Evolutionary conservation across 2,888 invertebrate species (phyloP), one percentile per base, ranked within the genome.

Genomic region (Ennomos quercinarius): DNA sequence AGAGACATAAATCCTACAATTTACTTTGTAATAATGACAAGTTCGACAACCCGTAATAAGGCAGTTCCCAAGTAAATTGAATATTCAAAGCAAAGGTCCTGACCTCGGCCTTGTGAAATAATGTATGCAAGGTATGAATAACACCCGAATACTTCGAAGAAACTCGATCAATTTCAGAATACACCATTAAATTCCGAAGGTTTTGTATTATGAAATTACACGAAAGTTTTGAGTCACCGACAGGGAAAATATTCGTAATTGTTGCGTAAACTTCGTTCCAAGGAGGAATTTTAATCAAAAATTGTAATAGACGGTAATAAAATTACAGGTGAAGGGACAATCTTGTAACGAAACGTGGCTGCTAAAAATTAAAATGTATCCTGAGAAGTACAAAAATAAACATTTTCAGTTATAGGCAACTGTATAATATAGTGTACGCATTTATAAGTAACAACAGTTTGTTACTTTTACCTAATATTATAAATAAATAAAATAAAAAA

Each of bases 131-230:
- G 10, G 13, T 38, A 45, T 40, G 38, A 70, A 66, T 70, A 71
- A 70, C 63, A 70, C 66, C 66, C 59, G 10, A 55, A 61, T 48
- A 48, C 41, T 55, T 55, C 43, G 39, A 11, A 68, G 68, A 70
- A 68, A 73, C 67, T 72, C 64, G 63, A 67, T 67, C 70, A 68
- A 67, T 70, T 71, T 69, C 62, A 66, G 68, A 66, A 70, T 70
- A 65, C 69, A 61, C 61, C 65, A 74, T 74, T 76, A 66, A 66
- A 60, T 63, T 58, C 55, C 58, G 39, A 67, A 63, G 63, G 66
- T 63, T 63, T 65, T 63, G 64, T 66, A 68, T 63, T 64, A 64
- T 64, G 57, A 64, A 69, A 69, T 66, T 61, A 67, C 62, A 67
- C 38, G 50, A 64, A 67, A 69, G 63, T 69, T 67, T 53, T 5